A percentile compares a stretch with the other conserved stretches of the same genome.
Evolutionary conservation across 53 echinoderm and acorn worm species (phyloP).

Genomic region (Echinometra lucunter): DNA sequence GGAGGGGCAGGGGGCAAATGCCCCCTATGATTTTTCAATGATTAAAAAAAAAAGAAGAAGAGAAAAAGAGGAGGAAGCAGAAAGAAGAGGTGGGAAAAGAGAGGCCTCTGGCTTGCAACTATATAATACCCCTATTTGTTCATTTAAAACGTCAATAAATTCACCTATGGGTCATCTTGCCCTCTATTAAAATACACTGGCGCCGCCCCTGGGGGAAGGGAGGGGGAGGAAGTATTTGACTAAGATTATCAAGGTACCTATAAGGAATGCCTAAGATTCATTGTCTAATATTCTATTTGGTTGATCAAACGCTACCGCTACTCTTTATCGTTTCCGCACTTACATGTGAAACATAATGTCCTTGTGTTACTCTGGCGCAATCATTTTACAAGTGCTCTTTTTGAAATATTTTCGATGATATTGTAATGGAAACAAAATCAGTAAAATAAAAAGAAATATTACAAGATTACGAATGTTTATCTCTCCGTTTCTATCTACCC

Average conservation of each 20-base stretch:
- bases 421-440: no score
- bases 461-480: neutral
- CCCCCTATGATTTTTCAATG: no score
- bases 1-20: no score
- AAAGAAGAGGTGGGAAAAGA: no score
- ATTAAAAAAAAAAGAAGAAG: no score
- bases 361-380: neutral
- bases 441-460: neutral
- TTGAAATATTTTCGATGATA: neutral
- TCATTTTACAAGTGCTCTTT: neutral
- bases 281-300: neutral
- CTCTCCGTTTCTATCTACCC: neutral
- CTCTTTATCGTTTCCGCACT: neutral
- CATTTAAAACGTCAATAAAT: no score
- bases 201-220: no score
- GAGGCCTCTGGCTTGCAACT: no score
- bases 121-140: no score
- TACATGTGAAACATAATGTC: neutral
- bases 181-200: no score
- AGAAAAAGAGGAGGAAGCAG: no score
- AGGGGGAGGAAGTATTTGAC: neutral
- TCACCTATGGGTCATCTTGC: no score
- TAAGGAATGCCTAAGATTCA: neutral
- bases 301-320: neutral
- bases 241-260: neutral